Percentiles rank a stretch among this genome's conserved stretches.
Conservation (phyloP, 1,140 invertebrate species). For the Arctopsyche grandis region DNA sequence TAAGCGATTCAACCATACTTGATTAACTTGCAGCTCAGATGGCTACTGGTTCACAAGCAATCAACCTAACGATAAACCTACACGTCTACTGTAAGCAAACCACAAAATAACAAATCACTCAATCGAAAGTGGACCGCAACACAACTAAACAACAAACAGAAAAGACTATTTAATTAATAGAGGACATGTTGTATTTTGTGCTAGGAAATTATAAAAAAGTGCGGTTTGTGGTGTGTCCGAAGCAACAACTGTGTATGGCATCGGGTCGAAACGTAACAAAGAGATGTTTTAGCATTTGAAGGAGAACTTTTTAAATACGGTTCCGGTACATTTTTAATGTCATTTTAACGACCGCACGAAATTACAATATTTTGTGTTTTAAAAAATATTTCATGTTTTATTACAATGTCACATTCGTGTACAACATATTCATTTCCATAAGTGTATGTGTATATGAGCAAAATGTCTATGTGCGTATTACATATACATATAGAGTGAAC, state of each 20-base stretch:
- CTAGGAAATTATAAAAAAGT: too few species aligned
- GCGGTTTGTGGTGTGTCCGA: too few species aligned
- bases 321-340: conserved; percentile 4
- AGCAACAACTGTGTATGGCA: too few species aligned
- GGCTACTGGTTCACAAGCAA: too few species aligned
- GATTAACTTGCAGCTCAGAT: not conserved
- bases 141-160: too few species aligned
- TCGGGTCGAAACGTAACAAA: not conserved
- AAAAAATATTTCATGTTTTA: not conserved
- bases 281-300: not conserved
- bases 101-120: too few species aligned
- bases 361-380: not conserved
- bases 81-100: too few species aligned
- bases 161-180: too few species aligned
- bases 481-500: not conserved
- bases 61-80: too few species aligned
- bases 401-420: not conserved
- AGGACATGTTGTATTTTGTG: too few species aligned
- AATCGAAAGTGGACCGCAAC: too few species aligned
- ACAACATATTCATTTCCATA: too few species aligned
- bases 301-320: conserved; percentile 8
- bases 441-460: not conserved
- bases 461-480: not conserved
- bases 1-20: not conserved
- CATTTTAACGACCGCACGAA: conserved; percentile 9